These are phyloP conservation scores for Helicoverpa armigera DNA, from an alignment of 1,140 invertebrate genomes.

Conservation along the genomic window DNA sequence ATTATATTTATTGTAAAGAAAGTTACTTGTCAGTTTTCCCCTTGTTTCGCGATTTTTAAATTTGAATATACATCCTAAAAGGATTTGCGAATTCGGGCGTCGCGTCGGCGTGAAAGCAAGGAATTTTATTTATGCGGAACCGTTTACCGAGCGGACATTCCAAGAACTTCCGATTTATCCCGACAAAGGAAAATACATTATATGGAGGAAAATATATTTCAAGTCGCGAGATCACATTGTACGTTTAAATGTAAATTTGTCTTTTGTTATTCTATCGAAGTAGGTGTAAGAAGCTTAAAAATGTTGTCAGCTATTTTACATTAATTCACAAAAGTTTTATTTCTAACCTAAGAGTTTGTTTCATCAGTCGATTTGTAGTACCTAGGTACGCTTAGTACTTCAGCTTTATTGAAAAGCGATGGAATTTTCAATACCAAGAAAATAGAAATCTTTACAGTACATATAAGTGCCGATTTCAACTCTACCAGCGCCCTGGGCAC, in stretches of 20 bases:
- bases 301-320: no score
- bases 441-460: neutral
- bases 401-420: neutral
- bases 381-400: neutral
- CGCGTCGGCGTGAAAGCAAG: neutral
- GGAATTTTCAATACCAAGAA: constrained; percentile 16
- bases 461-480: no score
- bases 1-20: no score
- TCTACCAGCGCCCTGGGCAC: no score
- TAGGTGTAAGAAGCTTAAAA: no score
- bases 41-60: no score
- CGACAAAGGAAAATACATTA: neutral
- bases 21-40: no score
- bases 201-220: neutral
- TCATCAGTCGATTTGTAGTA: neutral
- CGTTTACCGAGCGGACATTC: constrained; percentile 8
- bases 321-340: no score
- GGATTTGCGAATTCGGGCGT: constrained; percentile 3
- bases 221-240: neutral
- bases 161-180: neutral
- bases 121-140: neutral
- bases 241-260: no score
- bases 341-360: neutral
- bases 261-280: no score
- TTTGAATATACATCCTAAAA: no score